phyloP scores from a whole-genome alignment of 1,140 invertebrate genomes.

The Nasonia vitripennis region DNA sequence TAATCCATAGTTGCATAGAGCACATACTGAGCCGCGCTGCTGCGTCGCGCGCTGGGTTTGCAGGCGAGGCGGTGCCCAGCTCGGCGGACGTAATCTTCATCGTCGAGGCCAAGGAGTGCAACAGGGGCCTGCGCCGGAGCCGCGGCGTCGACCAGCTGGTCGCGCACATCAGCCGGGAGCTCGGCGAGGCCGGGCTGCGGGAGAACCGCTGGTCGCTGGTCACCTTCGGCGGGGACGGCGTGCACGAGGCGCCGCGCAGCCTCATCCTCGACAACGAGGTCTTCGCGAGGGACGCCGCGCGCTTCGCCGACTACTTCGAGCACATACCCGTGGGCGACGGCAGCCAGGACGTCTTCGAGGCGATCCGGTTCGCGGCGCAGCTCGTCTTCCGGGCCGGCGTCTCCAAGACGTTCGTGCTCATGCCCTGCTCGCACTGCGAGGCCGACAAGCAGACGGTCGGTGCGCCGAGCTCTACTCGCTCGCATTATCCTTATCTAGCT shows the following conservation, averaged over 20 bases:
- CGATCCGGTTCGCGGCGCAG: slow-evolving; percentile 83
- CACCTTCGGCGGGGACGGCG: slow-evolving; percentile 85
- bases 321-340: slow-evolving; percentile 75
- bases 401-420: slow-evolving; percentile 87
- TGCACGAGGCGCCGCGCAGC: slow-evolving; percentile 82
- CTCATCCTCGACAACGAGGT: slow-evolving; percentile 81
- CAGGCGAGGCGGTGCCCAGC: slow-evolving; percentile 73
- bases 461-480: slow-evolving; percentile 42
- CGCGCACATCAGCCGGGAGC: slow-evolving; percentile 80
- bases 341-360: slow-evolving; percentile 83
- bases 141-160: slow-evolving; percentile 82
- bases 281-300: slow-evolving; percentile 77
- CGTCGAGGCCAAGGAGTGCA: slow-evolving; percentile 90
- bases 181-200: slow-evolving; percentile 77
- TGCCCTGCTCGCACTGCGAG: slow-evolving; percentile 87
- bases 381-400: slow-evolving; percentile 89
- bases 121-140: slow-evolving; percentile 79
- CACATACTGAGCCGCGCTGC: background rate
- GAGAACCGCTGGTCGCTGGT: slow-evolving; percentile 88
- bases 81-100: slow-evolving; percentile 92
- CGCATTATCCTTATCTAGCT: too few relatives aligned
- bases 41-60: too few relatives aligned
- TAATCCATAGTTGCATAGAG: too few relatives aligned
- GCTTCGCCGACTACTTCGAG: slow-evolving; percentile 79
- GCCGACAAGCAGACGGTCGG: slow-evolving; percentile 79